Evolutionary conservation across 1,140 invertebrate genomes (phyloP), one percentile per base, ranked within the genome.

Genomic region (Spodoptera frugiperda): DNA sequence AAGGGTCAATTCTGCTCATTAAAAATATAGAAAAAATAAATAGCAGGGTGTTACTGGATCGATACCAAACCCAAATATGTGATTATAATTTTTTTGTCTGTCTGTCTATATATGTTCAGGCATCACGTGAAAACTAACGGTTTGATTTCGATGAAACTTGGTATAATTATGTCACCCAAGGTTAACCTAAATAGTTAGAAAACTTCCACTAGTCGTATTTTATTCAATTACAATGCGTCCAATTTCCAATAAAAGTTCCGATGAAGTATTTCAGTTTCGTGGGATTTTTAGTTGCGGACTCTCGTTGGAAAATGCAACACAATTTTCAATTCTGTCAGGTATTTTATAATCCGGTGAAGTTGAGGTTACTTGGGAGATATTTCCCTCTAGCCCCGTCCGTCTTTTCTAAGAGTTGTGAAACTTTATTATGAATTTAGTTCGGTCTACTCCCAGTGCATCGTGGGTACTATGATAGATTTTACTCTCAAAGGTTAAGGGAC

Each of bases 371-470:
- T 39, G 25, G 14, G 25, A 39, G 48, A 75, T 75, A 75, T 75
- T 63, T 75, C 72, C 72, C 57, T 51, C 57, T 63, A 39, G 72
- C 57, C 72, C 30, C 61, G 63, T 76, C 61, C 74, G 61, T 76
- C 59, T 67, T 76, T 76, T 76, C 61, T 33, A 54, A 54, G 48
- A 76, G 74, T 67, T 67, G 25, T 55, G 44, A 55, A 76, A 76
- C 61, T 76, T 76, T 76, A 55, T 76, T 76, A 76, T 76, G 74
- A 76, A 67, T 76, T 67, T 76, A 76, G 74, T 76, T 76, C 17
- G 61, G 61, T 55, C 46, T 75, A 67, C 61, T 44, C 61, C 25
- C 48, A 54, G 9, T 76, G 49, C 49, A 76, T 76, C 48, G 33
- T 11, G 12, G 17, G 46, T 33, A 14, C 12, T 19, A 14, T 51